phyloP scores from a whole-genome alignment of 2,113 vertebrate genomes.

The Megatriorchis doriae region DNA sequence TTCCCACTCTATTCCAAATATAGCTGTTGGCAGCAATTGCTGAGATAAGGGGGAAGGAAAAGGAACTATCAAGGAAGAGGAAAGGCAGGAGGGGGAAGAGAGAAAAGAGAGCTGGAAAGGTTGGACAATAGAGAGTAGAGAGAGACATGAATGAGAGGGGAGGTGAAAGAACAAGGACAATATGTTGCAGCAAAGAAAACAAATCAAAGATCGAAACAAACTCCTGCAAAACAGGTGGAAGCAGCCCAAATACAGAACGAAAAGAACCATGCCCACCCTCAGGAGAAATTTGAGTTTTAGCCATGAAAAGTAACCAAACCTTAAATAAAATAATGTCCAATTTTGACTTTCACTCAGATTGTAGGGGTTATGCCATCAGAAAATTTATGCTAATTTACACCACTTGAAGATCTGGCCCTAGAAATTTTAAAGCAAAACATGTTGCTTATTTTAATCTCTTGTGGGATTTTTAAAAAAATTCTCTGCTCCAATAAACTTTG shows the following conservation, averaged over 20 bases:
- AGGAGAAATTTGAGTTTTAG: neutral
- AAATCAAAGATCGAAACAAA: neutral
- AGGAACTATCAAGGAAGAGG: slow-evolving; percentile 52
- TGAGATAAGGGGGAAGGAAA: slow-evolving; percentile 49
- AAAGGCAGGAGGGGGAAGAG: slow-evolving; percentile 1
- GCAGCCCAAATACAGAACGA: neutral
- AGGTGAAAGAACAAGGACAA: neutral
- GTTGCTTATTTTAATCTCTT: slow-evolving; percentile 15
- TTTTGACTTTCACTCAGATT: neutral
- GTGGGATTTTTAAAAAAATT: neutral
- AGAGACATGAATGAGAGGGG: neutral
- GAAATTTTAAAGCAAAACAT: slow-evolving; percentile 1
- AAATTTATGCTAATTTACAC: neutral
- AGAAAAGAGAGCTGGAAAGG: neutral
- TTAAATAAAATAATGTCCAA: neutral
- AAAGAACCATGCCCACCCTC: neutral
- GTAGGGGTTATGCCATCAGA: neutral
- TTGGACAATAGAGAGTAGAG: neutral
- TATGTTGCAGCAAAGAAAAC: neutral
- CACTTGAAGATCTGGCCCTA: neutral
- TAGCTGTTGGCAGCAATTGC: slow-evolving; percentile 59
- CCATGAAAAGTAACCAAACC: neutral
- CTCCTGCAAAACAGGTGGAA: neutral
- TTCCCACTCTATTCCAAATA: slow-evolving; percentile 69
- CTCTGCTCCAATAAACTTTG: neutral